Conservation (phyloP, 2,797 vertebrate genomes). For the Bradypus variegatus region DNA sequence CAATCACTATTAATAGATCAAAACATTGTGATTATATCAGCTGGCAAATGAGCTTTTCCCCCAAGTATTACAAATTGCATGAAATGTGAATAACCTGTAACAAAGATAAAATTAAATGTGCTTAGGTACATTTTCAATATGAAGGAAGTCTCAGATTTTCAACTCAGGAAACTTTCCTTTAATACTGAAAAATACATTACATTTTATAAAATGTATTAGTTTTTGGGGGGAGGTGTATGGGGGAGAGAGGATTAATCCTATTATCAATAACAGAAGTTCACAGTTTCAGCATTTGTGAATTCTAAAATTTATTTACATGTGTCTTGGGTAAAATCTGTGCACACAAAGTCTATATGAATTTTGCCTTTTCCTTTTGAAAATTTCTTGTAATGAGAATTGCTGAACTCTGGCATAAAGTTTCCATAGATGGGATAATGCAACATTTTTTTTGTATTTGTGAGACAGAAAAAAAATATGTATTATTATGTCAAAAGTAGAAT, state of each 20-base stretch:
- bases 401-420: neutral
- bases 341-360: neutral
- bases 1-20: neutral
- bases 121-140: neutral
- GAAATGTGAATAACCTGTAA: slow-evolving; percentile 13
- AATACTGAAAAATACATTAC: neutral
- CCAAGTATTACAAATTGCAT: neutral
- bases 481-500: neutral
- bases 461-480: neutral
- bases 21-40: neutral
- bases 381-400: neutral
- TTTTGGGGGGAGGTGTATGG: neutral
- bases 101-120: neutral
- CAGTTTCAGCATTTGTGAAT: slow-evolving; percentile 1
- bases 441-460: neutral
- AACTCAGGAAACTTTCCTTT: neutral
- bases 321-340: neutral
- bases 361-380: slow-evolving; percentile 12
- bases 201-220: slow-evolving; percentile 22
- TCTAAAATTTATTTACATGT: slow-evolving; percentile 21
- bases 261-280: neutral
- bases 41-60: neutral
- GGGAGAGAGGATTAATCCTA: neutral
- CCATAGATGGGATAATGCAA: neutral
- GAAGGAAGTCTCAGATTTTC: neutral